Base-by-base conservation (phyloP, 2,888 invertebrate genomes). In the Thecophora atra region DNA sequence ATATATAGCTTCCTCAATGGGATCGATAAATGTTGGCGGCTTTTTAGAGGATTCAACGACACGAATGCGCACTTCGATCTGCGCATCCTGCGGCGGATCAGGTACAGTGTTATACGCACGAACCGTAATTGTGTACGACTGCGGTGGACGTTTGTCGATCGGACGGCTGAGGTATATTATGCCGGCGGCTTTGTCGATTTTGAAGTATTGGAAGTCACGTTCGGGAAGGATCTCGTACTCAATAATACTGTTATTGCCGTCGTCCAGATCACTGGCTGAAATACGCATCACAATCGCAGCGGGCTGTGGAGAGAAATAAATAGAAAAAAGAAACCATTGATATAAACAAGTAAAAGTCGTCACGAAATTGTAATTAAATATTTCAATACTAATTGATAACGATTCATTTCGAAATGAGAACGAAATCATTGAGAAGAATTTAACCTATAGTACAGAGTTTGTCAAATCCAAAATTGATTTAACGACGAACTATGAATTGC, bases 251-350 rank as follows among this genome's bases (percentile, higher is more conserved):
- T 98, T 98, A 83, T 93, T 91, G 17, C 96, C 95, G 82, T 96
- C 94, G 82, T 98, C 97, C 77, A 95, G 92, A 85, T 96, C 97
- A 42, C 95, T 96, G 19, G 97, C 96, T 73, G 96, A 95, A 84
- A 97, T 94, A 83, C 94, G 89, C 93, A 95, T 94, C 75, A 96
- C 94, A 83, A 93, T 93, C 71, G 83, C 82, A 77, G 86, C 84
- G 76, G 84, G 80, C 85, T 86, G 81, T 1, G 24, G 24, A 7
- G 26, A 54, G 51, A 70, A 42, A 67, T 19, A 24, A 6, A 37
- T 19, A 42, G 30, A 54, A 56, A 26, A 51, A 42, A 44, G 28
- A 17, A 42, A 56, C 6, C 44, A 26, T 64, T 19, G 0, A 47
- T 64, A 42, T 47, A 47, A 15, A 64, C 42, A 24, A 11, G 13